phyloP scores from a whole-genome alignment of 2,888 invertebrate species.

The Danaus chrysippus region DNA sequence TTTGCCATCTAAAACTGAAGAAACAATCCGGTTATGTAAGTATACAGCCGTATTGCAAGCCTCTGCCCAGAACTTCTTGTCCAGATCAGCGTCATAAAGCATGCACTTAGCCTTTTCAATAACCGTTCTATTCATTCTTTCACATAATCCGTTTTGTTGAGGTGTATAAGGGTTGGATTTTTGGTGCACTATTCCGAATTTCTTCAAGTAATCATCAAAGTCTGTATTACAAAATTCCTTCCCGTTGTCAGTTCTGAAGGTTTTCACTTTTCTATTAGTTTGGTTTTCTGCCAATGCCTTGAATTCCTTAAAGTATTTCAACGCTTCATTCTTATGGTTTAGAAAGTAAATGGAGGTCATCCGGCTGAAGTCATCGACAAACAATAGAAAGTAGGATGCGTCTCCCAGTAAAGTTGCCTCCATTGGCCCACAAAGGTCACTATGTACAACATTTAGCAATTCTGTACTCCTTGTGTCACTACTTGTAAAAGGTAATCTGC shows the following conservation, averaged over 20 bases:
- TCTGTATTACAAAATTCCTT: slow-evolving; percentile 16
- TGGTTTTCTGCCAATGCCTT: slow-evolving; percentile 38
- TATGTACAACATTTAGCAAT: neutral
- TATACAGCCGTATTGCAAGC: slow-evolving; percentile 9
- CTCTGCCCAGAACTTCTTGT: neutral
- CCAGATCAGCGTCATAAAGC: slow-evolving; percentile 2
- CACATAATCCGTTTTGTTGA: no score
- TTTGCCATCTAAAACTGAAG: slow-evolving; percentile 10
- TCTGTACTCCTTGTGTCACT: neutral
- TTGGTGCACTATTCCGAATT: no score
- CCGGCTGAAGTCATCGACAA: slow-evolving; percentile 19
- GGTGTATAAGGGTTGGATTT: no score
- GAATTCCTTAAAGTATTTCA: slow-evolving; percentile 33
- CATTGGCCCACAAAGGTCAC: slow-evolving; percentile 3
- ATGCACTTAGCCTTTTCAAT: slow-evolving; percentile 20
- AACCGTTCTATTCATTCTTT: slow-evolving; percentile 12
- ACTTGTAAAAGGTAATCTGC: neutral
- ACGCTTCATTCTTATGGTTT: slow-evolving; percentile 40
- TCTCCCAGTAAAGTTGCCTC: no score
- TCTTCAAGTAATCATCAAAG: slow-evolving; percentile 6
- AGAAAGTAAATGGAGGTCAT: slow-evolving; percentile 36
- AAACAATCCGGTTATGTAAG: slow-evolving; percentile 4
- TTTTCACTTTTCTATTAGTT: slow-evolving; percentile 36
- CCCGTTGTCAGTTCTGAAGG: slow-evolving; percentile 20
- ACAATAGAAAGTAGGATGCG: slow-evolving; percentile 30